Percentiles rank a stretch among this genome's conserved stretches.
Conservation (phyloP, 2,113 vertebrate genomes). For the Hippoglossus stenolepis region DNA sequence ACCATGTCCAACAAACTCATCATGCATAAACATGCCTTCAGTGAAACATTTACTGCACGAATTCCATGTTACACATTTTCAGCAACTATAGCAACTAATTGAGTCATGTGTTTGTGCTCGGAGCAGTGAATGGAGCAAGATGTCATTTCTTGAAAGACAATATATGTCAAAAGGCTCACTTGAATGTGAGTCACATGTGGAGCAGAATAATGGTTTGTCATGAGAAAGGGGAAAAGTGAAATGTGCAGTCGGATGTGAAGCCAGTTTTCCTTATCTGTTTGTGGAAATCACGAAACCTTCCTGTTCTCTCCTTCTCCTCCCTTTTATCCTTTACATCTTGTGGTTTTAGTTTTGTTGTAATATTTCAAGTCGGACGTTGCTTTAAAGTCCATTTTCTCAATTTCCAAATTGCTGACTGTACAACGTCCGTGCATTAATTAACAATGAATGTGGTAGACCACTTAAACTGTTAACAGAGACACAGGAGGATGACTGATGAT, state of each 20-base stretch:
- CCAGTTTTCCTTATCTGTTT: constrained; percentile 27
- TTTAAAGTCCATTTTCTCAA: constrained; percentile 17
- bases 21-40: constrained; percentile 68
- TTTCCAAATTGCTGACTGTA: constrained; percentile 18
- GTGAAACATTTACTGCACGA: constrained; percentile 52
- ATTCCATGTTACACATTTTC: constrained; percentile 63
- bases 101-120: constrained; percentile 54
- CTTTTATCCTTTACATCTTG: background rate
- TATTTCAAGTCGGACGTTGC: background rate
- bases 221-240: constrained; percentile 32
- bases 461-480: constrained; percentile 35
- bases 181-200: constrained; percentile 54
- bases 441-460: constrained; percentile 35
- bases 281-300: constrained; percentile 5
- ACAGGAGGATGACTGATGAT: constrained; percentile 35
- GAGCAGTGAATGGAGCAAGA: constrained; percentile 51
- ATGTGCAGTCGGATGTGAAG: constrained; percentile 23
- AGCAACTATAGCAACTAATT: constrained; percentile 67
- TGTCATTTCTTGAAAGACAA: constrained; percentile 57
- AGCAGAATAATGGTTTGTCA: constrained; percentile 56
- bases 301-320: background rate
- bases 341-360: background rate
- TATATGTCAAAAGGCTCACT: constrained; percentile 51
- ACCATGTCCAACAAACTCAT: constrained; percentile 56
- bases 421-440: constrained; percentile 13